Base-by-base conservation (phyloP, 2,113 vertebrate species). In the Coregonus clupeaformis region DNA sequence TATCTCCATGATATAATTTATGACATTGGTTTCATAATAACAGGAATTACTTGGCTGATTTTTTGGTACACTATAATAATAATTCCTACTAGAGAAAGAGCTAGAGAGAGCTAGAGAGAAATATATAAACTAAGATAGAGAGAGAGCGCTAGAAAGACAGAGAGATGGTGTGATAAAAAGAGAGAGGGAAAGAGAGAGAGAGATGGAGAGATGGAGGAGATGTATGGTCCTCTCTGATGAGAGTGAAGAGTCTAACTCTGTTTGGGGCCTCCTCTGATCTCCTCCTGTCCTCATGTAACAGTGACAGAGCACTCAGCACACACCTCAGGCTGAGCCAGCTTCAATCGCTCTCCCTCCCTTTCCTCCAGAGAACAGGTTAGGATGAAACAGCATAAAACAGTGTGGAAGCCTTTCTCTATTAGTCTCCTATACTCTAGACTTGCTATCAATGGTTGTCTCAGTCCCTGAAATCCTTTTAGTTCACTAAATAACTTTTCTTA, bases 401-500 rank as follows among this genome's bases (percentile, higher is more conserved):
- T 36, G 6, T 12, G 36, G 4, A 7, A 16, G 16, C 12, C 20
- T 30, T 22, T 70, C 74, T 75, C 65, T 65, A 49, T 76, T 80
- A 27, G 62, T 60, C 70, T 79, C 29, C 57, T 73, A 47, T 12
- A 42, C 9, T 42, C 9, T 73, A 74, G 67, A 67, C 80, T 69
- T 18, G 7, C 77, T 70, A 36, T 70, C 68, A 67, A 45, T 72
- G 55, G 63, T 68, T 78, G 71, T 73, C 65, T 73, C 0, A 0
- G 59, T 65, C 55, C 77, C 72, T 86, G 80, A 82, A 76, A 81
- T 11, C 32, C 71, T 73, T 52, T 70, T 80, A 72, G 60, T 24
- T 12, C 18, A 75, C 74, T 81, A 84, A 85, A 90, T 86, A 83
- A 83, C 82, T 72, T 72, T 78, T 57, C 80, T 78, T 85, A 85